Evolutionary conservation across 2,113 vertebrate species (phyloP).

Genomic region (Tylochromis polylepis): DNA sequence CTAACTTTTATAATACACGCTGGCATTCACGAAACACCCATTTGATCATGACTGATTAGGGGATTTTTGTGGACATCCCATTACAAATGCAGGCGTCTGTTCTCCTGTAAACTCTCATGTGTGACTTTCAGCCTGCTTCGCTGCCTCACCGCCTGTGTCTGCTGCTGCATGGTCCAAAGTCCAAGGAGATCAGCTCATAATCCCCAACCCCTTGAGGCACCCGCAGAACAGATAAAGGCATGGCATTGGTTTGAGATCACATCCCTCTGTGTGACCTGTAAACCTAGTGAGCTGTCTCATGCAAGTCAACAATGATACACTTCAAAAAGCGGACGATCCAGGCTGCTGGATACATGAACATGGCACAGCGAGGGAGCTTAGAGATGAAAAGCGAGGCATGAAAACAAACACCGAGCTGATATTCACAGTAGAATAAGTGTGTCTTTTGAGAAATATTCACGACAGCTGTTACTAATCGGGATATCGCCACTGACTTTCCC

Average conservation of each 20-base stretch:
- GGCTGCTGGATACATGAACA: slow-evolving; percentile 9
- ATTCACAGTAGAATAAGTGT: not conserved
- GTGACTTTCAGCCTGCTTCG: slow-evolving; percentile 13
- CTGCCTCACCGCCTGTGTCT: not conserved
- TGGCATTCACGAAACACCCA: not conserved
- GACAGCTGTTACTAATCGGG: slow-evolving; percentile 7
- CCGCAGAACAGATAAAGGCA: slow-evolving; percentile 33
- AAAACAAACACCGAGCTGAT: slow-evolving; percentile 22
- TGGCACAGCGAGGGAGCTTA: not conserved
- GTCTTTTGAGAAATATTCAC: slow-evolving; percentile 7
- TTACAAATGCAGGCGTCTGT: not conserved
- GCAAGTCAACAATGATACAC: slow-evolving; percentile 30
- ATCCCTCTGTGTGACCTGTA: slow-evolving; percentile 36
- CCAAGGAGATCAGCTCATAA: slow-evolving; percentile 48
- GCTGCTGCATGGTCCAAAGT: slow-evolving; percentile 3
- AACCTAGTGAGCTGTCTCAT: slow-evolving; percentile 7
- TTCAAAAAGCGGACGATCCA: slow-evolving; percentile 3
- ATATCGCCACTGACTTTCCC: not conserved
- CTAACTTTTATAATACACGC: not conserved
- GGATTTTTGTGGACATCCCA: not conserved
- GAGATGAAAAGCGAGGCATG: not conserved
- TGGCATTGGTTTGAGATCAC: slow-evolving; percentile 35
- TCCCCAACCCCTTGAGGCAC: slow-evolving; percentile 41
- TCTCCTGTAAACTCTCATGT: slow-evolving; percentile 1
- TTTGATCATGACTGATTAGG: not conserved